phyloP scores from a whole-genome alignment of 2,888 invertebrate genomes.

The Sesia bembeciformis region DNA sequence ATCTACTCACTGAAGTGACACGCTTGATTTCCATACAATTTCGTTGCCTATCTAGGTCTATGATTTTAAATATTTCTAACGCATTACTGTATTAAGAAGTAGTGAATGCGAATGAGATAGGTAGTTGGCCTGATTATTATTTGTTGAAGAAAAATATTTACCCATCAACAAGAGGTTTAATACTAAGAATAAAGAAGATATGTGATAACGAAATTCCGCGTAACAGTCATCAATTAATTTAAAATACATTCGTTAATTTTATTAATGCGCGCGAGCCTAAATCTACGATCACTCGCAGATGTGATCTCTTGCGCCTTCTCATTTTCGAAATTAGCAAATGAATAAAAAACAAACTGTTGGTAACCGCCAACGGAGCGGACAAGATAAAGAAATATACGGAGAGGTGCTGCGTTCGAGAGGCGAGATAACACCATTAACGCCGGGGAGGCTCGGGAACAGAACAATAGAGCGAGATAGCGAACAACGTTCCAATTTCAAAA shows the following conservation, averaged over 20 bases:
- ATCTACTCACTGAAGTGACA: no score
- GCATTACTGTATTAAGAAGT: no score
- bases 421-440: constrained; percentile 73
- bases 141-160: no score
- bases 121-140: no score
- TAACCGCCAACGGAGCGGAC: constrained; percentile 65
- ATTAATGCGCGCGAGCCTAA: constrained; percentile 61
- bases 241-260: constrained; percentile 71
- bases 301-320: constrained; percentile 64
- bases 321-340: constrained; percentile 74
- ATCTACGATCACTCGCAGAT: constrained; percentile 62
- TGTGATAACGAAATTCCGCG: constrained; percentile 29
- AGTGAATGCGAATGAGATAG: no score
- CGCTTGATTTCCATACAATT: no score
- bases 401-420: constrained; percentile 71
- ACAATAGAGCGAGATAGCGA: constrained; percentile 51
- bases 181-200: constrained; percentile 1
- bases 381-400: constrained; percentile 73
- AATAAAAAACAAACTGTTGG: constrained; percentile 55
- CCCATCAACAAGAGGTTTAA: constrained; percentile 4
- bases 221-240: constrained; percentile 66
- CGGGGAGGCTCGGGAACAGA: constrained; percentile 57
- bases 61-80: no score
- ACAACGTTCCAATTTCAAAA: not conserved
- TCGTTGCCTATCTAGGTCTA: no score